Evolutionary conservation across 2,888 invertebrate species (phyloP), one percentile per base, ranked within the genome.

Genomic region (Antheraea yamamai): DNA sequence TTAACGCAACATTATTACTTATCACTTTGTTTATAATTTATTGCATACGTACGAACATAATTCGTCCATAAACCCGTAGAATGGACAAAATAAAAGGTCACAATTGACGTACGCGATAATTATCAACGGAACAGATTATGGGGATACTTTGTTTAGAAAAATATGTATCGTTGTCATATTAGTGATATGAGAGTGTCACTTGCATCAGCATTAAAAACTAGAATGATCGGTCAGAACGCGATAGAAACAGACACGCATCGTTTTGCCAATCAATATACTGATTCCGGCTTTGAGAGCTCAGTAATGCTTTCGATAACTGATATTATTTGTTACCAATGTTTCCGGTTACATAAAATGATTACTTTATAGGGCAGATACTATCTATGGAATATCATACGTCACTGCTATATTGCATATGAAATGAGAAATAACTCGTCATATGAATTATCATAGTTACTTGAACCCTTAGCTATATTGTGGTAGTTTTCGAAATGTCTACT

Each of bases 61-160:
- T 39, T 58, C 39, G 74, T 47, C 12, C 35, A 58, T 74, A 71
- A 75, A 58, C 71, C 23, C 23, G 39, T 26, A 35, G 30, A 75
- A 47, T 51, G 75, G 66, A 73, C 58, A 76, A 73, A 76, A 76
- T 73, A 77, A 77, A 80, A 80, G 81, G 81, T 78, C 79, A 75
- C 47, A 18, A 72, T 51, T 81, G 82, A 82, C 82, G 75, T 72
- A 78, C 76, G 52, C 66, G 70, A 70, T 51, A 73, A 73, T 76
- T 75, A 76, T 75, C 72, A 75, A 76, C 74, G 12, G 70, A 70
- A 77, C 77, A 61, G 64, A 75, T 66, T 70, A 58, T 47, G 58
- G 61, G 74, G 23, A 55, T 61, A 75, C 47, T 75, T 75, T 58
- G 23, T 61, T 75, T 58, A 23, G 70, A 58, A 75, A 71, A 66